These are phyloP conservation scores for Azorinus chamasolen DNA, from an alignment of 2,888 invertebrate species.

Conservation along the genomic window DNA sequence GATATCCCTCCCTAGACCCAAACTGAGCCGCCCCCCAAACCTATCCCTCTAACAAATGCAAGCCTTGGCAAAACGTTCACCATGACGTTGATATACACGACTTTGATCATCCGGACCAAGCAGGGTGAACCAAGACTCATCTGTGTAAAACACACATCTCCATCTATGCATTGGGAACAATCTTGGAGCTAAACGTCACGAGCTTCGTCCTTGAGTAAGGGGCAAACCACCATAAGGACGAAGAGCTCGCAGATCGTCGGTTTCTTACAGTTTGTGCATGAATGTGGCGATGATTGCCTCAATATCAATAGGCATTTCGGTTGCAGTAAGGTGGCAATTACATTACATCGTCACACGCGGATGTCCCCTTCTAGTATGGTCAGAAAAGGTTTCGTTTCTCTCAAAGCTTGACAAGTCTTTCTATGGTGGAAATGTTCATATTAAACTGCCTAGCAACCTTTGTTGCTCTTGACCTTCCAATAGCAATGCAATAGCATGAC, in stretches of 20 bases:
- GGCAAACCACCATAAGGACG: conserved; percentile 35
- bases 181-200: conserved; percentile 18
- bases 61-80: conserved; percentile 23
- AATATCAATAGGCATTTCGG: not conserved
- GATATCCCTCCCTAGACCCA: conserved; percentile 7
- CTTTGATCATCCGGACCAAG: conserved; percentile 14
- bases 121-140: conserved; percentile 8
- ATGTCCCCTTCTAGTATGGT: conserved; percentile 8
- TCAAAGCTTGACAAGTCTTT: too few species aligned
- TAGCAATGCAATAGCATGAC: too few species aligned
- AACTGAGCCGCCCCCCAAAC: conserved; percentile 15
- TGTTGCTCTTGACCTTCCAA: conserved; percentile 9
- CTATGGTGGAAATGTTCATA: conserved; percentile 4
- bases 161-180: conserved; percentile 19
- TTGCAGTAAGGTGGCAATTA: conserved; percentile 11
- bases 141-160: conserved; percentile 23
- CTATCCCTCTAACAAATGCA: conserved; percentile 17
- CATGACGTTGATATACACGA: conserved; percentile 30
- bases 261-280: too few species aligned
- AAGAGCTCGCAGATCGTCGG: conserved; percentile 10
- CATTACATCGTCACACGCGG: not conserved
- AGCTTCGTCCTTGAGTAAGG: conserved; percentile 15
- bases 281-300: too few species aligned
- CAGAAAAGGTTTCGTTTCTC: too few species aligned
- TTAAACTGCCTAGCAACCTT: conserved; percentile 8